These are phyloP conservation scores for Alloplasta piceator DNA, from an alignment of 2,888 invertebrate genomes.

Conservation along the genomic window DNA sequence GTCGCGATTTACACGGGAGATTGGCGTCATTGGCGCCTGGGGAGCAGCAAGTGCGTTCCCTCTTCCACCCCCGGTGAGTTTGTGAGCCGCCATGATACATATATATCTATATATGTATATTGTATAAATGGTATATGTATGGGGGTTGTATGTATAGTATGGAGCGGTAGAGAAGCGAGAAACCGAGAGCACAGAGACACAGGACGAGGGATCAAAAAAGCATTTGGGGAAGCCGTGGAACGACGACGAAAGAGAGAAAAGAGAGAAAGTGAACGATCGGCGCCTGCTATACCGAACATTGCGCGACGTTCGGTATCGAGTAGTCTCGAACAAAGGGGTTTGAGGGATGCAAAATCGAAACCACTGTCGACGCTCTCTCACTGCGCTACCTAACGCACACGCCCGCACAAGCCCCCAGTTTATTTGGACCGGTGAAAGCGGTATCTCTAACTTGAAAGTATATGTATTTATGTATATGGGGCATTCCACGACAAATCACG, in stretches of 20 bases:
- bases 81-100: constrained; percentile 25
- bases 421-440: constrained; percentile 16
- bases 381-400: constrained; percentile 33
- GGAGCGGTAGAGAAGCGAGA: constrained; percentile 30
- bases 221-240: constrained; percentile 78
- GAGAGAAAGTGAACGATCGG: constrained; percentile 59
- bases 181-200: constrained; percentile 35
- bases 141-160: not conserved
- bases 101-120: constrained; percentile 10
- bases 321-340: constrained; percentile 41
- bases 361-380: constrained; percentile 70
- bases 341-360: constrained; percentile 78
- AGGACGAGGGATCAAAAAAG: constrained; percentile 79
- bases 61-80: constrained; percentile 63
- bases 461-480: constrained; percentile 6
- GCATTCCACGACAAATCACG: too few relatives aligned
- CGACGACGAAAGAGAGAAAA: constrained; percentile 45
- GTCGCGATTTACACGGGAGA: constrained; percentile 83
- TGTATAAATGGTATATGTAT: not conserved
- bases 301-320: constrained; percentile 37
- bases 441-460: constrained; percentile 38
- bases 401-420: not conserved
- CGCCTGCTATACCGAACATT: constrained; percentile 27
- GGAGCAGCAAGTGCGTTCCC: constrained; percentile 76
- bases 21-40: constrained; percentile 82